Conservation (phyloP, 2,888 invertebrate species). For the Drosophila putrida region DNA sequence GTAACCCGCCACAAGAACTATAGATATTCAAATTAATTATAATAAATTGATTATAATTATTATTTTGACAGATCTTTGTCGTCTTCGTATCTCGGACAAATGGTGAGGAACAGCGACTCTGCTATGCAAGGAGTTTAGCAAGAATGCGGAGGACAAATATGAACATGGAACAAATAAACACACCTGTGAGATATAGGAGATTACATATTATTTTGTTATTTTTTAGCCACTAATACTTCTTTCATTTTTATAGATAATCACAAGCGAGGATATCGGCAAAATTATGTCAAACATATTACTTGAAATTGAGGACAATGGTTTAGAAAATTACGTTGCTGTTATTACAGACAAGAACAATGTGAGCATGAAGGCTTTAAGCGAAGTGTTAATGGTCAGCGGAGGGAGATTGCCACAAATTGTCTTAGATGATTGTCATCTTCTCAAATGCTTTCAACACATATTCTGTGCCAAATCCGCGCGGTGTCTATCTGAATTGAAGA, state of each 20-base stretch:
- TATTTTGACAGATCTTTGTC: slow-evolving; percentile 28
- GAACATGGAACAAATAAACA: slow-evolving; percentile 10
- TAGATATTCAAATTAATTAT: not conserved
- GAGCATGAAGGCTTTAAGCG: slow-evolving; percentile 19
- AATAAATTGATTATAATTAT: not conserved
- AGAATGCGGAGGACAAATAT: not conserved
- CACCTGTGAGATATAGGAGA: slow-evolving; percentile 21
- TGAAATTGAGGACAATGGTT: slow-evolving; percentile 46
- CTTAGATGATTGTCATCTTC: slow-evolving; percentile 31
- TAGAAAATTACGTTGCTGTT: slow-evolving; percentile 49
- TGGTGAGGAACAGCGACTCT: slow-evolving; percentile 50
- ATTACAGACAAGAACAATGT: slow-evolving; percentile 19
- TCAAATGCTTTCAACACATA: slow-evolving; percentile 24
- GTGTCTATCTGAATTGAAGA: slow-evolving; percentile 19
- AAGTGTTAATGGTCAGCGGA: slow-evolving; percentile 13
- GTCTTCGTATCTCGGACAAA: slow-evolving; percentile 43
- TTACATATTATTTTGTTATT: too few species aligned
- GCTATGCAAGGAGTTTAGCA: slow-evolving; percentile 43
- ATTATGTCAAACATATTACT: slow-evolving; percentile 40
- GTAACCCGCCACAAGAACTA: slow-evolving; percentile 1
- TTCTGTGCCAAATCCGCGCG: slow-evolving; percentile 36
- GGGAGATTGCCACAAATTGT: slow-evolving; percentile 29
- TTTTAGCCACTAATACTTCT: not conserved
- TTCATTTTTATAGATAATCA: slow-evolving; percentile 29
- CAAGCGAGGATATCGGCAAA: slow-evolving; percentile 30